Conservation (phyloP, 2,888 invertebrate genomes). For the Cephus nigrinus region DNA sequence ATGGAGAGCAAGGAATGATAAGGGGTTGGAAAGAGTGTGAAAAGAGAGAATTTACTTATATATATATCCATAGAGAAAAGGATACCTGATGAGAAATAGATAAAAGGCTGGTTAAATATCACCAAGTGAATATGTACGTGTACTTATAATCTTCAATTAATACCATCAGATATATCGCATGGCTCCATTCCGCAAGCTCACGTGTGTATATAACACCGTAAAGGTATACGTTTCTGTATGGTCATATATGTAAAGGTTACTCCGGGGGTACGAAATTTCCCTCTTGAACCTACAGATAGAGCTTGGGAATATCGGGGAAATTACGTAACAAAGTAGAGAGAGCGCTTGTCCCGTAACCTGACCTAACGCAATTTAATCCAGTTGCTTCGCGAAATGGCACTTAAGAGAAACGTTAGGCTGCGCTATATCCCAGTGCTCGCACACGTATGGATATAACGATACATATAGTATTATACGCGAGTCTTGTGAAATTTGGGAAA, state of each 20-base stretch:
- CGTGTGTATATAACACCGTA: not conserved
- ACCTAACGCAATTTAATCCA: slow-evolving; percentile 11
- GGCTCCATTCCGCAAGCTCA: not conserved
- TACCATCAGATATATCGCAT: slow-evolving; percentile 16
- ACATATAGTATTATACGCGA: not conserved
- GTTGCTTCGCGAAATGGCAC: slow-evolving; percentile 5
- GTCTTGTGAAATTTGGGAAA: not conserved
- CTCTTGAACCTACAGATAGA: not conserved
- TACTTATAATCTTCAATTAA: slow-evolving; percentile 36
- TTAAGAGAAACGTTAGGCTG: not conserved
- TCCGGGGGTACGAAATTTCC: not conserved
- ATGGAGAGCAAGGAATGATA: slow-evolving; percentile 20
- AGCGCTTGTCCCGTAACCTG: slow-evolving; percentile 3
- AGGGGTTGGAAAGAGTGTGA: not conserved
- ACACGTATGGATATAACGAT: not conserved
- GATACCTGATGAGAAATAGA: slow-evolving; percentile 21
- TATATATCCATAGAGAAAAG: not conserved
- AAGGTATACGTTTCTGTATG: not conserved
- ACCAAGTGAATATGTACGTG: slow-evolving; percentile 16
- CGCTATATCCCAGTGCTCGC: not conserved
- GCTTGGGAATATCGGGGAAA: slow-evolving; percentile 4
- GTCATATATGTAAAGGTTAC: not conserved
- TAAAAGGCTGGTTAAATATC: slow-evolving; percentile 34
- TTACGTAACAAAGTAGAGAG: slow-evolving; percentile 7
- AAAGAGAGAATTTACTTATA: slow-evolving; percentile 3